Evolutionary conservation across 2,888 invertebrate species (phyloP).

Genomic region (Caenorhabditis sulstoni): DNA sequence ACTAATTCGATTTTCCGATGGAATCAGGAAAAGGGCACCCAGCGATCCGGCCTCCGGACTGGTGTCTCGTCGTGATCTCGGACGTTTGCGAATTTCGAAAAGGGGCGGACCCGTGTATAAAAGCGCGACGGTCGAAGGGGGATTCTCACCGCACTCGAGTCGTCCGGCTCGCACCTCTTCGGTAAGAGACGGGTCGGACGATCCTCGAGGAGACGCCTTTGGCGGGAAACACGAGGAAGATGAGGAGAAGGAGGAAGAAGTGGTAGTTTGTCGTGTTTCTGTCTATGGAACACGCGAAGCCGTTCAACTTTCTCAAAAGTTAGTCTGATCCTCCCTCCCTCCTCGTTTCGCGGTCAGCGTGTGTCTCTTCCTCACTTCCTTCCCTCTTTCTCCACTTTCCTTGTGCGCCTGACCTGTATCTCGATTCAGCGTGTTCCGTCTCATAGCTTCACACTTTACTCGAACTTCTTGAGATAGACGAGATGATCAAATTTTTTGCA

Average conservation of each 20-base stretch:
- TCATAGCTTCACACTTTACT: slow-evolving; percentile 61
- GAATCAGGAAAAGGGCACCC: slow-evolving; percentile 37
- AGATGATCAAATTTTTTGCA: too few species aligned
- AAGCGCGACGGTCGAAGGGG: slow-evolving; percentile 17
- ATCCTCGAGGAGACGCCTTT: background rate
- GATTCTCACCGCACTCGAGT: background rate
- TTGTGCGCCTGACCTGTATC: slow-evolving; percentile 54
- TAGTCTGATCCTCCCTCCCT: slow-evolving; percentile 59
- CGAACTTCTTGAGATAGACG: slow-evolving; percentile 34
- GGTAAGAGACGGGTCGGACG: background rate
- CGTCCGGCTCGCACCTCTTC: background rate
- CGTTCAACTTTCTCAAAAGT: slow-evolving; percentile 55
- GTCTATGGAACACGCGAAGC: slow-evolving; percentile 30
- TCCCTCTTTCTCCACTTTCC: too few species aligned
- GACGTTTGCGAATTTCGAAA: slow-evolving; percentile 20
- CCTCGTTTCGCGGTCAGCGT: slow-evolving; percentile 47
- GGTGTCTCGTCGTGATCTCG: slow-evolving; percentile 36
- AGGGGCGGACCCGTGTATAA: slow-evolving; percentile 42
- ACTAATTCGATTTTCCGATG: slow-evolving; percentile 30
- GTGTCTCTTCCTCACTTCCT: slow-evolving; percentile 10
- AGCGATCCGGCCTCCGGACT: background rate
- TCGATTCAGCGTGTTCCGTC: slow-evolving; percentile 45
- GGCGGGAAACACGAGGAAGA: too few species aligned
- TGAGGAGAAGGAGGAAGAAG: background rate
- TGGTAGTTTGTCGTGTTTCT: slow-evolving; percentile 8